Evolutionary conservation across 2,797 vertebrate species (phyloP).

Genomic region (Gallirallus australis): DNA sequence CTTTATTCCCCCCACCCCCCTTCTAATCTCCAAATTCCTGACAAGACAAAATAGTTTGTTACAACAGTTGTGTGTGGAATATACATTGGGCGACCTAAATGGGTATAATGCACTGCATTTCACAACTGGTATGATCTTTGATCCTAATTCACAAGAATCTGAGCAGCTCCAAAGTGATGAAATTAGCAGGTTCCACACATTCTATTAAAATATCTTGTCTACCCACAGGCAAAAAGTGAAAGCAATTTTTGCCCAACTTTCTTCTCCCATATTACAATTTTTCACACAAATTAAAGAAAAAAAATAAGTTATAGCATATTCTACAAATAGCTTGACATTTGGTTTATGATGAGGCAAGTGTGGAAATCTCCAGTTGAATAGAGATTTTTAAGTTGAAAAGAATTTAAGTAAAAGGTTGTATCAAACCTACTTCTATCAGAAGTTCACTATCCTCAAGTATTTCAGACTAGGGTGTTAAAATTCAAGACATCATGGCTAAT

Average conservation of each 20-base stretch:
- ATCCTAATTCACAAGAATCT: not conserved
- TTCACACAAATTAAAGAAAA: not conserved
- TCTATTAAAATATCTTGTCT: not conserved
- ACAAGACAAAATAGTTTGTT: not conserved
- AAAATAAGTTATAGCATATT: not conserved
- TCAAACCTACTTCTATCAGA: not conserved
- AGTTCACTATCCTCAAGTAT: not conserved
- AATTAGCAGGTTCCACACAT: not conserved
- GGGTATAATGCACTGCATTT: not conserved
- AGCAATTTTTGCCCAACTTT: not conserved
- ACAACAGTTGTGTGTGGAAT: not conserved
- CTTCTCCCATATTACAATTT: not conserved
- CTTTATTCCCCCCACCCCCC: not conserved
- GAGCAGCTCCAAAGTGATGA: not conserved
- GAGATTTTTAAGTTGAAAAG: not conserved
- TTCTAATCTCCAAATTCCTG: not conserved
- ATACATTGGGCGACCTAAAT: fast-evolving
- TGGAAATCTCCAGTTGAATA: not conserved
- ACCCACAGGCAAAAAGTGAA: not conserved
- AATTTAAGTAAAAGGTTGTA: not conserved
- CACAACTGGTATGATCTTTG: not conserved
- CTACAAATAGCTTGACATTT: slow-evolving; percentile 9
- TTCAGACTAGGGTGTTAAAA: not conserved
- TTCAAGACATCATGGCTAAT: not conserved
- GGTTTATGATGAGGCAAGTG: not conserved